A percentile compares a stretch with the other conserved stretches of the same genome.
These are phyloP conservation scores for Neomonachus schauinslandi DNA, from an alignment of 2,113 vertebrate genomes.

Conservation along the genomic window DNA sequence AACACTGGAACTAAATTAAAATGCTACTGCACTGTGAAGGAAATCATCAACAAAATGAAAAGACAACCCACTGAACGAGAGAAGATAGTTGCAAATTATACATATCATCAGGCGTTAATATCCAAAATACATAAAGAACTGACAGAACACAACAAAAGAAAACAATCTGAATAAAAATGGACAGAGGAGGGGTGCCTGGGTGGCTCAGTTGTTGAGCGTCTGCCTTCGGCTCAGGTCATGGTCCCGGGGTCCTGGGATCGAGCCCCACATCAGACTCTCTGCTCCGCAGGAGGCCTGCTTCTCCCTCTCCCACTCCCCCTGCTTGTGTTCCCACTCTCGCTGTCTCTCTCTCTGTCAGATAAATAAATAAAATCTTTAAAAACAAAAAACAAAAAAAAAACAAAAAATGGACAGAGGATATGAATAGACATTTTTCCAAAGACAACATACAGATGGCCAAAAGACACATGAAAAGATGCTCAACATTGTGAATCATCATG, in stretches of 20 bases:
- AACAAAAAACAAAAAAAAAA: too few species aligned
- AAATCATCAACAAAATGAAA: background rate
- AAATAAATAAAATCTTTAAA: too few species aligned
- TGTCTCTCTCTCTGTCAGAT: too few species aligned
- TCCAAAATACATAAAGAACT: background rate
- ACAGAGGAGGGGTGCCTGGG: background rate
- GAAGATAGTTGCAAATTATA: background rate
- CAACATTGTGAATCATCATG: background rate
- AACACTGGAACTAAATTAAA: background rate
- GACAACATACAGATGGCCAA: background rate
- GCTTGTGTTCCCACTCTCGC: too few species aligned
- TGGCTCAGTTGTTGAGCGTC: too few species aligned
- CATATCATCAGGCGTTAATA: background rate
- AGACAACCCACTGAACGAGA: background rate
- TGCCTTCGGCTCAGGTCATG: too few species aligned
- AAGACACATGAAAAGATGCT: background rate
- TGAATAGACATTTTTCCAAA: background rate
- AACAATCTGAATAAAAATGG: background rate
- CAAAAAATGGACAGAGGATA: background rate
- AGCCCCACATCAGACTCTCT: too few species aligned
- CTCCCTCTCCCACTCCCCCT: too few species aligned
- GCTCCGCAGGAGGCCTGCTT: too few species aligned
- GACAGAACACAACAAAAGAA: background rate
- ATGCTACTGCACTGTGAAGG: background rate
- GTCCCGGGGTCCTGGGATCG: too few species aligned